Evolutionary conservation across 2,888 invertebrate species (phyloP).

Genomic region (Crioceris asparagi): DNA sequence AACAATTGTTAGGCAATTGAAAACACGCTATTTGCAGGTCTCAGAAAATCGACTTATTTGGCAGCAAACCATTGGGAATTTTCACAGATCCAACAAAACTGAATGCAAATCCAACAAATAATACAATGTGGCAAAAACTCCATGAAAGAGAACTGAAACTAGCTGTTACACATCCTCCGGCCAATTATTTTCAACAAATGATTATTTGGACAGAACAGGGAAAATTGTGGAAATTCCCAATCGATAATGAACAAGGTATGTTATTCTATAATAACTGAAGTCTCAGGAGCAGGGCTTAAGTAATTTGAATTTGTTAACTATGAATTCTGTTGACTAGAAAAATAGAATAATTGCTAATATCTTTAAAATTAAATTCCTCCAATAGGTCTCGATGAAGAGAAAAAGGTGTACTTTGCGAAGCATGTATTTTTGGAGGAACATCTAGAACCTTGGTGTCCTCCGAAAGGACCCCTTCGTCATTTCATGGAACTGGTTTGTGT

Average conservation of each 20-base stretch:
- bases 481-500: slow-evolving; percentile 95
- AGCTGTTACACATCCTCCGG: slow-evolving; percentile 60
- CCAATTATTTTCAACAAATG: slow-evolving; percentile 89
- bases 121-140: slow-evolving; percentile 58
- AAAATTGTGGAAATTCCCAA: slow-evolving; percentile 94
- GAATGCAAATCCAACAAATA: slow-evolving; percentile 34
- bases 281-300: not conserved
- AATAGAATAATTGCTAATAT: not conserved
- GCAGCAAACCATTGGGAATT: slow-evolving; percentile 51
- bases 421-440: slow-evolving; percentile 87
- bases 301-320: not conserved
- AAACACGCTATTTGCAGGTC: slow-evolving; percentile 16
- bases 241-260: slow-evolving; percentile 90
- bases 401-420: slow-evolving; percentile 73
- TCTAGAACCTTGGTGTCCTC: slow-evolving; percentile 82
- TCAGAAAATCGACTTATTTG: slow-evolving; percentile 50
- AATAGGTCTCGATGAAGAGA: slow-evolving; percentile 55
- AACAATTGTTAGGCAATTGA: slow-evolving; percentile 7
- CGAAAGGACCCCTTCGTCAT: slow-evolving; percentile 80
- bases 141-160: slow-evolving; percentile 55
- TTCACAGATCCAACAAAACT: slow-evolving; percentile 41
- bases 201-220: slow-evolving; percentile 88
- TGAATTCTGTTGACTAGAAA: not conserved
- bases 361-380: slow-evolving; percentile 8
- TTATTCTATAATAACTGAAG: not conserved